phyloP scores from a whole-genome alignment of 2,888 invertebrate species.

The Deroplatys truncata region DNA sequence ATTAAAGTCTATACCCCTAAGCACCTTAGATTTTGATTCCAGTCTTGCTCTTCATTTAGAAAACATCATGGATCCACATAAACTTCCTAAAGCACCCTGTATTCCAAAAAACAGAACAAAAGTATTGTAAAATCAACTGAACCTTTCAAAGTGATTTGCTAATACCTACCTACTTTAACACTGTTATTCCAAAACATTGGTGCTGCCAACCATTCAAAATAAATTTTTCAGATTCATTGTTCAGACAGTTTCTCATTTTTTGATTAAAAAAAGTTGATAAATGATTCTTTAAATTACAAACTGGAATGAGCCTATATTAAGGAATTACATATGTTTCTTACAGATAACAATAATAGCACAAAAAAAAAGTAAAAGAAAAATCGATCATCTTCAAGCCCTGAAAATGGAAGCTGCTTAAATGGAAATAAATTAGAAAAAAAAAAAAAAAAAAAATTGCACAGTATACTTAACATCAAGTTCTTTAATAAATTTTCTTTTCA shows the following conservation, averaged over 20 bases:
- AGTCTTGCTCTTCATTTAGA: not conserved
- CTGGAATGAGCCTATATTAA: not conserved
- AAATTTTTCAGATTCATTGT: not conserved
- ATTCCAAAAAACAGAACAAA: not conserved
- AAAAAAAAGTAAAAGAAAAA: not conserved
- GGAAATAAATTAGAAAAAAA: not conserved
- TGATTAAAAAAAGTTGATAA: not conserved
- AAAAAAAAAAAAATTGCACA: conserved; percentile 9
- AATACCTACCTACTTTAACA: not conserved
- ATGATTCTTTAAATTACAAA: not conserved
- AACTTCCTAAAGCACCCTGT: not conserved
- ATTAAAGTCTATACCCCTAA: not conserved
- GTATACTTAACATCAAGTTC: not conserved
- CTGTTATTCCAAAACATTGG: not conserved
- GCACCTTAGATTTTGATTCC: not conserved
- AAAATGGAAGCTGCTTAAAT: not conserved
- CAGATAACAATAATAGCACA: not conserved
- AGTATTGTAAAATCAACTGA: not conserved
- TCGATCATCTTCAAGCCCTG: not conserved
- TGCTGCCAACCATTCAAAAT: not conserved
- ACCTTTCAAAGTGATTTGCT: not conserved
- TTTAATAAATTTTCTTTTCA: not conserved
- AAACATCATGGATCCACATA: not conserved
- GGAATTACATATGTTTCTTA: not conserved
- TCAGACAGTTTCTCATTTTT: not conserved